Evolutionary conservation across 2,888 invertebrate species (phyloP), one percentile per base, ranked within the genome.

Genomic region (Apantesis nais): DNA sequence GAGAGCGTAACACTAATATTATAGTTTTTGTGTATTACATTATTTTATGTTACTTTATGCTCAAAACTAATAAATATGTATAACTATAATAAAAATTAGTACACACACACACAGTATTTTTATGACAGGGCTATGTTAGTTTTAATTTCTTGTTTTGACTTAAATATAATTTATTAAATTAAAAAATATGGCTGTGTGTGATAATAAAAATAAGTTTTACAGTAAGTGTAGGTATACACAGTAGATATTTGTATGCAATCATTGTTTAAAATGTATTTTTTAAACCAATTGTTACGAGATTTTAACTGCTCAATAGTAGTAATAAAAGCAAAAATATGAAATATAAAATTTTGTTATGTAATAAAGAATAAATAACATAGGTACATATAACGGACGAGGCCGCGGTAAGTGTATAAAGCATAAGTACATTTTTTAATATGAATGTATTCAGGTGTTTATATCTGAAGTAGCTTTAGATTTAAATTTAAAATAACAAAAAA

Each of bases 21-120:
- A 2, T 90, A 88, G 87, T 87, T 91, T 89, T 89, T 89, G 88
- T 86, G 84, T 86, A 48, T 48, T 39, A 8, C 9, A 39, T 8
- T 22, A 48, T 22, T 48, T 48, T 48, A 8, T 19, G 82, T 88
- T 86, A 80, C 87, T 89, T 88, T 88, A 88, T 86, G 83, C 85
- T 83, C 78, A 89, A 90, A 88, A 83, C 84, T 85, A 88, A 89
- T 90, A 90, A 89, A 87, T 89, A 89, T 89, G 80, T 88, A 89
- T 86, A 87, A 89, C 89, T 85, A 87, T 85, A 85, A 88, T 90
- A 90, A 90, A 91, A 90, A 90, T 86, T 75, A 75, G 77, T 82
- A 83, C 76, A 75, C 86, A 86, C 85, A 8, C 8, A 37, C 3
- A 37, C 37, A 37, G 79, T 86, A 86, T 87, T 83, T 83, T 83